Conservation (phyloP, 2,113 vertebrate species). For the Lynx canadensis region DNA sequence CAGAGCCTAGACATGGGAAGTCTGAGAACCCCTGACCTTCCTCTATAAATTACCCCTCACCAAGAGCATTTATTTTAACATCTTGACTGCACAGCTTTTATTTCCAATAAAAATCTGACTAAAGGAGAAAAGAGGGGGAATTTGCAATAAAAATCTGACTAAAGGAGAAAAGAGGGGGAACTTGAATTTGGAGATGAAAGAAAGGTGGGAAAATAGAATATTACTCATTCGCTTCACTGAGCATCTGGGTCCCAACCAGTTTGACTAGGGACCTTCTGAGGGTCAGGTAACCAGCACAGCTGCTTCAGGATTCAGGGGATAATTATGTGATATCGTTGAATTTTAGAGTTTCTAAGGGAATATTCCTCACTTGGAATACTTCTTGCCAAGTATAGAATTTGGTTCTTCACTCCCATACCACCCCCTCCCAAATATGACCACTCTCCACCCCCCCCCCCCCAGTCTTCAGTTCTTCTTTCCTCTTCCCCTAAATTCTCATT, state of each 20-base stretch:
- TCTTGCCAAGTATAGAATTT: neutral
- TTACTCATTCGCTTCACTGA: neutral
- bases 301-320: neutral
- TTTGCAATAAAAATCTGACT: conserved; percentile 25
- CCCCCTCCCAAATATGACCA: neutral
- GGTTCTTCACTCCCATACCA: neutral
- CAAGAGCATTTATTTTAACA: neutral
- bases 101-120: conserved; percentile 42
- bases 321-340: neutral
- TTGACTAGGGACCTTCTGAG: neutral
- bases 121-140: neutral
- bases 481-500: conserved; percentile 22
- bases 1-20: neutral
- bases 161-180: neutral
- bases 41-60: neutral
- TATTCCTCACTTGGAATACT: neutral
- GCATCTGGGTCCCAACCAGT: neutral
- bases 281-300: neutral
- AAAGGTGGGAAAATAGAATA: neutral
- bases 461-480: neutral
- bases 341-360: conserved; percentile 5
- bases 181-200: neutral
- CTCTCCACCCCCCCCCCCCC: neutral
- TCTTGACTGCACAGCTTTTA: neutral
- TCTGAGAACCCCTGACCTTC: neutral